Base-by-base conservation (phyloP, 2,797 vertebrate species). In the Aphelocoma californica region DNA sequence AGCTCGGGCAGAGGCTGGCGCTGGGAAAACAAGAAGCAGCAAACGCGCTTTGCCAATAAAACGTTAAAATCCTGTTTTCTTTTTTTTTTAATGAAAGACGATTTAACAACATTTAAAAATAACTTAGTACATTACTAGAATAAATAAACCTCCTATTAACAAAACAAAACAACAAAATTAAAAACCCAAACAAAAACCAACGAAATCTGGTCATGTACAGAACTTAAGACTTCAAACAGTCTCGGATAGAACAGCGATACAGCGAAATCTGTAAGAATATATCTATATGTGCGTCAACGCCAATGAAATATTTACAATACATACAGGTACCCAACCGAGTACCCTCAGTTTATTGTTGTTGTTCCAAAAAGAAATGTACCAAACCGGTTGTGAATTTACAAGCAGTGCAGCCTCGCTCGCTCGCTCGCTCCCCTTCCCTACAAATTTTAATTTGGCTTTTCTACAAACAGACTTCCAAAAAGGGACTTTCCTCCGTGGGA, bases 251-350 rank as follows among this genome's bases (percentile, higher is more conserved):
- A 99, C 98, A 99, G 98, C 98, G 98, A 98, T 98, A 99, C 99
- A 99, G 98, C 98, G 98, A 98, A 97, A 98, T 98, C 98, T 99
- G 98, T 98, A 99, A 99, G 98, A 98, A 99, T 99, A 99, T 98
- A 99, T 98, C 98, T 98, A 98, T 99, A 98, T 99, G 99, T 97
- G 98, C 98, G 98, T 98, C 97, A 97, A 98, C 98, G 98, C 98
- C 97, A 98, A 98, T 98, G 98, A 98, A 98, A 98, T 99, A 99
- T 99, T 99, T 99, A 99, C 99, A 99, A 97, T 98, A 98, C 86
- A 81, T 67, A 93, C 90, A 90, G 96, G 97, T 98, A 98, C 98
- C 98, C 97, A 95, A 97, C 83, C 19, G 67, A 61, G 96, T 83
- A 97, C 98, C 98, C 97, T 94, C 97, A 93, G 92, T 98, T 98